These are phyloP conservation scores for Xiphydria camelus DNA, from an alignment of 2,888 invertebrate species.

Conservation along the genomic window DNA sequence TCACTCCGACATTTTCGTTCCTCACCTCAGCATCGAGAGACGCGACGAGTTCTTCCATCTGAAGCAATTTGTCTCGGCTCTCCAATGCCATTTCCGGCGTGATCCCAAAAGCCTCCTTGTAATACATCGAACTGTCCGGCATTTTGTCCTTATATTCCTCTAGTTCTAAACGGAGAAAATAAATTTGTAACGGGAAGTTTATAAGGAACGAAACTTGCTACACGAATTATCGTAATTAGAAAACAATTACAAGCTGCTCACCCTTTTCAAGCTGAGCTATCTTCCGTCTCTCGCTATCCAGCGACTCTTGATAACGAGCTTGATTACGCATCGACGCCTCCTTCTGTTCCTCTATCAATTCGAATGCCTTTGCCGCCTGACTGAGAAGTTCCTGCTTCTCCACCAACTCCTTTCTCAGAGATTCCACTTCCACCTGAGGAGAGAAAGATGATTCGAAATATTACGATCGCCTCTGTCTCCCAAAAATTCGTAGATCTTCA, in stretches of 20 bases:
- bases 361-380: conserved; percentile 83
- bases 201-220: not conserved
- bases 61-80: conserved; percentile 47
- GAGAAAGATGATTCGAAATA: conserved; percentile 8
- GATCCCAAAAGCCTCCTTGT: conserved; percentile 47
- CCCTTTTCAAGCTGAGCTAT: conserved; percentile 46
- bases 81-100: conserved; percentile 47
- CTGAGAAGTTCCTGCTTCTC: conserved; percentile 84
- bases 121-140: conserved; percentile 40
- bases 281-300: conserved; percentile 43
- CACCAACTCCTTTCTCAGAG: conserved; percentile 73
- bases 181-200: not conserved
- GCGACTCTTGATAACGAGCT: conserved; percentile 44
- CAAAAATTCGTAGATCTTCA: too few species aligned
- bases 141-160: conserved; percentile 40
- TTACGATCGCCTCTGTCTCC: too few species aligned
- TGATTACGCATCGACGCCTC: conserved; percentile 55
- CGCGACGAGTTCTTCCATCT: conserved; percentile 48
- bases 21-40: conserved; percentile 51
- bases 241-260: too few species aligned
- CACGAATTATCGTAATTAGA: not conserved
- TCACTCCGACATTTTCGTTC: too few species aligned
- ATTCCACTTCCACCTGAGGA: conserved; percentile 74
- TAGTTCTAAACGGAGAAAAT: conserved; percentile 34
- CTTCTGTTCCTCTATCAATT: conserved; percentile 71